These are phyloP conservation scores for Anabacerthia variegaticeps DNA, from an alignment of 2,797 vertebrate species.

Conservation along the genomic window DNA sequence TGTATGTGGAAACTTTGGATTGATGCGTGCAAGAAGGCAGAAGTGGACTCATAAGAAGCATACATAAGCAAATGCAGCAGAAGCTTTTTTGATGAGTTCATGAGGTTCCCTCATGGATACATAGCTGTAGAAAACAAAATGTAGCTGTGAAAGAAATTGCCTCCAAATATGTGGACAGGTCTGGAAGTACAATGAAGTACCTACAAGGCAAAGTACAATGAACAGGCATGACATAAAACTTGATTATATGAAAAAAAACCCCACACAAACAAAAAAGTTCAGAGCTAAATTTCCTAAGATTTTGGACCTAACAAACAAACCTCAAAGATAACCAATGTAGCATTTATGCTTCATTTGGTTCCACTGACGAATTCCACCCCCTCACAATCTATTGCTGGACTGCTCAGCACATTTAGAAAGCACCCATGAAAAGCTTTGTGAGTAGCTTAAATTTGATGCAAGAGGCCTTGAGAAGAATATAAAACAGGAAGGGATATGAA, in stretches of 20 bases:
- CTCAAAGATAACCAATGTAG: background rate
- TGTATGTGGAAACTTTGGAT: background rate
- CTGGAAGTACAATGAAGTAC: background rate
- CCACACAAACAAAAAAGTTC: background rate
- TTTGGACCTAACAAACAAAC: background rate
- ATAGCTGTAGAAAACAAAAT: background rate
- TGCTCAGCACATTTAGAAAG: background rate
- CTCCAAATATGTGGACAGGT: background rate
- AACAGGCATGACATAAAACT: background rate
- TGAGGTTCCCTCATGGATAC: background rate
- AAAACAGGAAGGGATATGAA: background rate
- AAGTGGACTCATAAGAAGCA: background rate
- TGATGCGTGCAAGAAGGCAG: background rate
- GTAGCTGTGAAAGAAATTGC: background rate
- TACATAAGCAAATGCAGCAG: background rate
- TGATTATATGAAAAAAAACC: background rate
- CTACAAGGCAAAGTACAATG: background rate
- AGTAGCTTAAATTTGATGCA: conserved; percentile 3
- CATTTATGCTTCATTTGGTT: background rate
- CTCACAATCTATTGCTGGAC: conserved; percentile 1
- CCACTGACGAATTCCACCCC: background rate
- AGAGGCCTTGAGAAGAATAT: background rate
- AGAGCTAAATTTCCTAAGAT: background rate
- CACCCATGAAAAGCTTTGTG: background rate
- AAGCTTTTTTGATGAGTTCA: background rate